Base-by-base conservation (phyloP, 1,140 invertebrate genomes). In the Anastrepha ludens region DNA sequence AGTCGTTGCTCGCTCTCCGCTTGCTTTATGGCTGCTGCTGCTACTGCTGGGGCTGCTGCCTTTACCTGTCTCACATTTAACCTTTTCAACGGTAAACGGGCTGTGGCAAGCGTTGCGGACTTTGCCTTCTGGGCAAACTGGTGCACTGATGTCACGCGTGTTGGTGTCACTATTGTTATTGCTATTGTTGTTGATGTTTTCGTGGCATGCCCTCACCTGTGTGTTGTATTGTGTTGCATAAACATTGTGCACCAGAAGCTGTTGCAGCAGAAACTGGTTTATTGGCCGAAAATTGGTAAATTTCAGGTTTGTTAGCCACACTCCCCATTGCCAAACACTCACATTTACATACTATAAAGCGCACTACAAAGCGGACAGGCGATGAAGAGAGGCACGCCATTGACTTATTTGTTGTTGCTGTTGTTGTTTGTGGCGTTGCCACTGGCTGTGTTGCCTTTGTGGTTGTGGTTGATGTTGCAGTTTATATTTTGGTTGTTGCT, bases 281-380 rank as follows among this genome's bases (percentile, higher is more conserved):
- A 81, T 81, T 81, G 74, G 74, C 74, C 74, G 55, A 81, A 81
- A 81, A 81, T 81, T 81, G 74, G 74, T 81, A 81, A 81, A 81
- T 81, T 81, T 81, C 74, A 81, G 74, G 74, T 81, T 55, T 81
- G 74, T 55, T 81, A 20, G 47, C 74, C 44, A 81, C 74, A 55
- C 74, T 81, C 47, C 41, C 47, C 74, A 81, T 13, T 11, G 47
- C n/a, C 47, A 81, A 20, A 13, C 74, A 29, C 9, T 55, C 67
- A 6, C 67, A 70, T 70, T 41, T 67, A 67, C 20, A 67, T n/a
- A n/a, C n/a, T n/a, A n/a, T 67, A 29, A 39, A 74, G 67, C 67
- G 39, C 13, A 15, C 41, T 39, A 74, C 39, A 47, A 47, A 74
- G 67, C 67, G 41, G 67, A 44, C 67, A 74, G 6, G 74, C 74